Conservation (phyloP, 2,888 invertebrate genomes). For the Neoitamus cyanurus region DNA sequence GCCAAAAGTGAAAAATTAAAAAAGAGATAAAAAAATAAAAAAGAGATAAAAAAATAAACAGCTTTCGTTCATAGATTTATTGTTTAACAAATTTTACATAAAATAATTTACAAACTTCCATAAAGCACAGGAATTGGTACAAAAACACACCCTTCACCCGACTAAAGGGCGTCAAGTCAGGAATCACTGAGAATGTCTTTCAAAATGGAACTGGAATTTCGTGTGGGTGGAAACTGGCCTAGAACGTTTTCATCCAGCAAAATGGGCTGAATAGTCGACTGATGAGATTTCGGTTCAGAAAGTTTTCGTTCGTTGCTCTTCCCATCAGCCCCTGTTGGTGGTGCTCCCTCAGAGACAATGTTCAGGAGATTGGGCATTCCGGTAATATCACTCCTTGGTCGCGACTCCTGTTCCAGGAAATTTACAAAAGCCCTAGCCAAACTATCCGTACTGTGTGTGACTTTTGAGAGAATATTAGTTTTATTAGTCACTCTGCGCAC, state of each 20-base stretch:
- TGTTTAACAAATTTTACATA: constrained; percentile 26
- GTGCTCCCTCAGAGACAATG: constrained; percentile 52
- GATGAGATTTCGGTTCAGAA: constrained; percentile 47
- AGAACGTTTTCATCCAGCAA: constrained; percentile 60
- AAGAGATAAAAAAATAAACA: background rate
- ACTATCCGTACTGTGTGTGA: constrained; percentile 60
- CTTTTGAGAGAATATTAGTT: constrained; percentile 52
- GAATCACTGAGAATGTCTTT: constrained; percentile 66
- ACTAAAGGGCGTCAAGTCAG: constrained; percentile 57
- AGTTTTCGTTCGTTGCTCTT: constrained; percentile 11
- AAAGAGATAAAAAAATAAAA: background rate
- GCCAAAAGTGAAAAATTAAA: too few relatives aligned
- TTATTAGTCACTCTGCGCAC: background rate
- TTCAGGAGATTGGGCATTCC: constrained; percentile 62
- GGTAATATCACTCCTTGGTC: constrained; percentile 58
- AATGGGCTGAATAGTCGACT: constrained; percentile 57
- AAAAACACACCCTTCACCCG: background rate
- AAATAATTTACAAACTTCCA: constrained; percentile 10
- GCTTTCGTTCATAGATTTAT: background rate
- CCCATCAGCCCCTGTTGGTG: background rate
- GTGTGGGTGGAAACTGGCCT: constrained; percentile 61
- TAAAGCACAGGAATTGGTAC: background rate
- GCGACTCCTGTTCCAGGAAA: constrained; percentile 66
- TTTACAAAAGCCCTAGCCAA: constrained; percentile 65
- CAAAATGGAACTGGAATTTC: constrained; percentile 66